Conservation (phyloP, 1,140 invertebrate genomes). For the Andrena cerasifolii region DNA sequence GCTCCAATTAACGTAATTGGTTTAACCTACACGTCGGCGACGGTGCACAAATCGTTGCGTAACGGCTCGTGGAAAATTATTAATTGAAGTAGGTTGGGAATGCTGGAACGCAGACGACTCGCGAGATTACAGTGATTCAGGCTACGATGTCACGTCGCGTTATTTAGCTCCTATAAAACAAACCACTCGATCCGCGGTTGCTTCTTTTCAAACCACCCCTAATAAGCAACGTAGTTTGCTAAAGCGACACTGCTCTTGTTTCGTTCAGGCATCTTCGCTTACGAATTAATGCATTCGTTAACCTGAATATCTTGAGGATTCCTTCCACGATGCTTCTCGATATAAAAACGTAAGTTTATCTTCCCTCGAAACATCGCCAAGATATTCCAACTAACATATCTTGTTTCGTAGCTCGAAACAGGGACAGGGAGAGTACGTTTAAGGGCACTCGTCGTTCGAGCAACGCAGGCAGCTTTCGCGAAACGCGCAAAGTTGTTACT, state of each 20-base stretch:
- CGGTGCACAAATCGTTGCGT: background rate
- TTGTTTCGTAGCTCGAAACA: background rate
- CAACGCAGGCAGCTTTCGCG: background rate
- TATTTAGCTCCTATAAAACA: too few relatives aligned
- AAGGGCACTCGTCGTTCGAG: background rate
- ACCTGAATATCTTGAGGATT: too few relatives aligned
- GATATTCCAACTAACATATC: background rate
- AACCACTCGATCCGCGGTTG: background rate
- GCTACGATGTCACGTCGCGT: background rate
- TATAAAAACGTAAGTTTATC: background rate
- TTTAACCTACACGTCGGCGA: background rate
- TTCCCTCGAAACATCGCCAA: background rate
- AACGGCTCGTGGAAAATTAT: slow-evolving; percentile 16
- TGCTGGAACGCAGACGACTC: background rate
- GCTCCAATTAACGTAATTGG: slow-evolving; percentile 14
- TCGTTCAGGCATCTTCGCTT: too few relatives aligned
- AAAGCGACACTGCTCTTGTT: too few relatives aligned
- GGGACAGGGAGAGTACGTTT: background rate
- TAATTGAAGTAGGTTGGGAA: slow-evolving; percentile 14
- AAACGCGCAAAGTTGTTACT: slow-evolving; percentile 16
- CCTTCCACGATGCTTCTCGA: too few relatives aligned
- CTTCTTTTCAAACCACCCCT: too few relatives aligned
- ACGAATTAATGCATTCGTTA: too few relatives aligned
- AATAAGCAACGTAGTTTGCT: too few relatives aligned
- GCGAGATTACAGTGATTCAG: background rate